Base-by-base conservation (phyloP, 2,888 invertebrate species). In the Drosophila siamana region DNA sequence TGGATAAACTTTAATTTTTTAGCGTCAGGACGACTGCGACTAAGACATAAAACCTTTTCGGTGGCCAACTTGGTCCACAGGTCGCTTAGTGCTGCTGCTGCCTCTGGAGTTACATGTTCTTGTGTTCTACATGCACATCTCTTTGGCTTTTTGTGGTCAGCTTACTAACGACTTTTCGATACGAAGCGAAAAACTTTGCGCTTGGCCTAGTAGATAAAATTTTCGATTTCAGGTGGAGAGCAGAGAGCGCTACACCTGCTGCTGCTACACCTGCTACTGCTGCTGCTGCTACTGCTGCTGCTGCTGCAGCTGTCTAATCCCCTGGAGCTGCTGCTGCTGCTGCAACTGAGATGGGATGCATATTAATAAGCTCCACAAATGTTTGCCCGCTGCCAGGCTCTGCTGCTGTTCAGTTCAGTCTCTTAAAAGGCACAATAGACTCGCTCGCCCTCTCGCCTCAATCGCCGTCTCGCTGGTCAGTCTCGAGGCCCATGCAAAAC, bases 101-200 rank as follows among this genome's bases (percentile, higher is more conserved):
- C n/a, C n/a, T n/a, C n/a, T n/a, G n/a, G n/a, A 11, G 28, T 11
- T 28, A 9, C 4, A 33, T 11, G n/a, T 33, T 38, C 40, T 19
- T 33, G 15, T 33, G 15, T 33, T 6, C 24, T 24, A 7, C 36
- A 56, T 13, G 65, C 59, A 66, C 54, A 67, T 74, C 61, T n/a
- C 33, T 33, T 33, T 33, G 11, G 73, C 59, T 59, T 68, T 71
- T 63, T 84, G 85, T 62, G 81, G 82, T 85, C 82, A 85, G 87
- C 88, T 87, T 82, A 85, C 87, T 82, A 87, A 73, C 80, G 83
- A 82, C 80, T 87, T 82, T 85, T 79, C 82, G 80, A 87, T 87
- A 82, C 70, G 73, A 40, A 72, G 64, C 72, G 65, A 33, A 65
- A 87, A 82, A 69, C 72, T 80, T 85, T 70, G 57, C 54, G 63